A percentile compares a stretch with the other conserved stretches of the same genome.
These are phyloP conservation scores for Tapera naevia DNA, from an alignment of 2,797 vertebrate genomes.

Conservation along the genomic window DNA sequence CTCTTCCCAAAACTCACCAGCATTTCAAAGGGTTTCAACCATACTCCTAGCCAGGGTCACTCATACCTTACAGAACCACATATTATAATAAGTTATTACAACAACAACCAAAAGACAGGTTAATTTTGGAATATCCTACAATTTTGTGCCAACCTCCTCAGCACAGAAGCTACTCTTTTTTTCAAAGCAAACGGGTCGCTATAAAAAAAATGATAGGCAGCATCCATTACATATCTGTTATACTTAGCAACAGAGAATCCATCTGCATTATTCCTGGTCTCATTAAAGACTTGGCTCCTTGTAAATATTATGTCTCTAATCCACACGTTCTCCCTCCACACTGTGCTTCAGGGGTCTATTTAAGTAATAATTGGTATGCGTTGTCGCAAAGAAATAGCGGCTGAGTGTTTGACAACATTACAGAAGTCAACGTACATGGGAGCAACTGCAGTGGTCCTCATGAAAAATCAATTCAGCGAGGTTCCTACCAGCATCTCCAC, in stretches of 20 bases:
- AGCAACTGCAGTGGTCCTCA: not conserved
- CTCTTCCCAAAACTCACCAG: not conserved
- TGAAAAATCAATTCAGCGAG: not conserved
- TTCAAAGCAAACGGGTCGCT: not conserved
- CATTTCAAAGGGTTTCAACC: not conserved
- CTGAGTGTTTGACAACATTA: constrained; percentile 43
- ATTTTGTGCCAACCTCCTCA: not conserved
- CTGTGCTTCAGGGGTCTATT: constrained; percentile 48
- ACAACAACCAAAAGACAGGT: not conserved
- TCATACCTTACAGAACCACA: not conserved
- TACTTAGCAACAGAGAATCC: constrained; percentile 42
- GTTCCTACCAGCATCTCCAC: not conserved
- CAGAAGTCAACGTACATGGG: not conserved
- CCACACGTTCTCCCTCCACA: not conserved
- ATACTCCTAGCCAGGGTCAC: not conserved
- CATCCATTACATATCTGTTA: not conserved
- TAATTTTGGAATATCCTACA: not conserved
- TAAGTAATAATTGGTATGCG: constrained; percentile 36
- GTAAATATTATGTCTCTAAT: constrained; percentile 59
- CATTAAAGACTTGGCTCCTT: constrained; percentile 46
- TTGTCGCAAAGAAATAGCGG: not conserved
- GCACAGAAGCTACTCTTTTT: not conserved
- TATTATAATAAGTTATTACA: accelerated
- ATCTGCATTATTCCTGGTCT: constrained; percentile 48
- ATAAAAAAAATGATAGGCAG: not conserved